phyloP scores from a whole-genome alignment of 2,797 vertebrate genomes.

The Emydoidea blandingii region DNA sequence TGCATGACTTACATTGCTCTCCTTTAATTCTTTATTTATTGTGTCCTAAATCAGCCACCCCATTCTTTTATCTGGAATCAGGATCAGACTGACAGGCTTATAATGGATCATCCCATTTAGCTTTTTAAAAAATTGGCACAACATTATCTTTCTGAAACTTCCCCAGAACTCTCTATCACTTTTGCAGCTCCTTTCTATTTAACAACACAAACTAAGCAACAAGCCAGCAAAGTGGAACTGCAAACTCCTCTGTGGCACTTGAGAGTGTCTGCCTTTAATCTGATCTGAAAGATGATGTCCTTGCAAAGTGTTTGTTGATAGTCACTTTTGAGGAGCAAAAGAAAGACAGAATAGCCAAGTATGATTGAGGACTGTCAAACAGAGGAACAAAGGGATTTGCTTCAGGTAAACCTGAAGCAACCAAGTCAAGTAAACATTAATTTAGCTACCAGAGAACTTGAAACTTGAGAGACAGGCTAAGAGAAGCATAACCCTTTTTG shows the following conservation, averaged over 20 bases:
- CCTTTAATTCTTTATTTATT: too few species aligned
- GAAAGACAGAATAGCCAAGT: neutral
- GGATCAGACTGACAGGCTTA: too few species aligned
- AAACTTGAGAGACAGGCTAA: conserved; percentile 58
- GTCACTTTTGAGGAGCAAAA: conserved; percentile 20
- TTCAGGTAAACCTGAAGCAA: conserved; percentile 49
- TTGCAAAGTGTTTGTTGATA: conserved; percentile 37
- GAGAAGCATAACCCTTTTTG: conserved; percentile 44
- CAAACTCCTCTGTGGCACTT: conserved; percentile 9
- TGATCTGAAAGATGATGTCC: conserved; percentile 46
- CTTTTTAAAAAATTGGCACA: too few species aligned
- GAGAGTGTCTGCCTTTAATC: conserved; percentile 4
- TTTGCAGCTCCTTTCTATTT: neutral
- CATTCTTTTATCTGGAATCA: too few species aligned
- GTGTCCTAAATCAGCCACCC: too few species aligned
- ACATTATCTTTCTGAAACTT: too few species aligned
- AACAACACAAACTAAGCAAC: neutral
- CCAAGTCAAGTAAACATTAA: conserved; percentile 59
- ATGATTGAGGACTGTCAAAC: conserved; percentile 31
- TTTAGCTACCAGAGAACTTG: conserved; percentile 48
- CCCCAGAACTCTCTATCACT: neutral
- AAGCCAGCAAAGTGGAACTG: neutral
- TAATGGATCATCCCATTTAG: too few species aligned
- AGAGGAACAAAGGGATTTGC: conserved; percentile 63
- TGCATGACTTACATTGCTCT: too few species aligned